phyloP scores from a whole-genome alignment of 2,888 invertebrate species.

The Agrochola macilenta region DNA sequence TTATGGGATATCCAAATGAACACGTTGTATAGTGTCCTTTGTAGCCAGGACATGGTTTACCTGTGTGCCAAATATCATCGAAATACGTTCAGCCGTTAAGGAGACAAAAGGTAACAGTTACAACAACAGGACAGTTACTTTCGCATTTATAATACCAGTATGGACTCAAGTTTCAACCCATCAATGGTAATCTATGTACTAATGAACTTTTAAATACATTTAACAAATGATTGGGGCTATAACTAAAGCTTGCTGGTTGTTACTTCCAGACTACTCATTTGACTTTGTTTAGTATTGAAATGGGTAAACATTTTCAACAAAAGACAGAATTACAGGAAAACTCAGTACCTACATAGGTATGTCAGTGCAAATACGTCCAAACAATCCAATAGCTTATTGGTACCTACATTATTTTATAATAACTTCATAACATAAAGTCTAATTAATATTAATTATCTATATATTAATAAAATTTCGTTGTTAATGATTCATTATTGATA shows the following conservation, averaged over 20 bases:
- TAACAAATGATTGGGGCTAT: background rate
- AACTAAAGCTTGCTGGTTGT: background rate
- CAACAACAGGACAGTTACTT: background rate
- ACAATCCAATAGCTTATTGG: background rate
- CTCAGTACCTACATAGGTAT: background rate
- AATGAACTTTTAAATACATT: background rate
- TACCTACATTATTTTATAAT: background rate
- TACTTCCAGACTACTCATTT: background rate
- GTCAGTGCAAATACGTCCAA: background rate
- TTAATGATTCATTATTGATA: background rate
- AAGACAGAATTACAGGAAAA: slow-evolving; percentile 15
- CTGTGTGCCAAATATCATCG: background rate
- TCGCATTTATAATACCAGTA: background rate
- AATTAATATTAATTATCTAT: too few species aligned
- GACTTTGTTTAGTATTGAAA: slow-evolving; percentile 1
- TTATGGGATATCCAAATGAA: too few species aligned
- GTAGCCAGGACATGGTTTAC: background rate
- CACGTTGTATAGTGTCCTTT: background rate
- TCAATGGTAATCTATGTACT: background rate
- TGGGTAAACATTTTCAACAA: background rate
- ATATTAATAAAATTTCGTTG: background rate
- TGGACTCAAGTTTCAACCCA: background rate
- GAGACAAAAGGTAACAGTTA: background rate
- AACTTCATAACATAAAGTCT: background rate
- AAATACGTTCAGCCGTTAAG: background rate